These are phyloP conservation scores for Axis porcinus DNA, from an alignment of 2,113 vertebrate species.

Conservation along the genomic window DNA sequence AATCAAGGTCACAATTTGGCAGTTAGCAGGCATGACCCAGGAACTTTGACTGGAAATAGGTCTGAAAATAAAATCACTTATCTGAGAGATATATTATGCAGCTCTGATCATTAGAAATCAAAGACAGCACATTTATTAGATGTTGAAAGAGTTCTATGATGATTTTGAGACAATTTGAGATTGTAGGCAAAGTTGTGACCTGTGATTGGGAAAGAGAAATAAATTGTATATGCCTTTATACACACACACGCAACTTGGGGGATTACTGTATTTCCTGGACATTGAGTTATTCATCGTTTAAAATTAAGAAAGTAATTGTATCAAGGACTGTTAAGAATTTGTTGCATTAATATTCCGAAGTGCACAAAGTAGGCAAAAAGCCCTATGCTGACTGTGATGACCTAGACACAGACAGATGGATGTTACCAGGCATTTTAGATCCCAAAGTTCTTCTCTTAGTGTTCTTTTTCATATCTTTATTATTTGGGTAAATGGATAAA, in stretches of 20 bases:
- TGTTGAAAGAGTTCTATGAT: neutral
- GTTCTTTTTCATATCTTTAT: neutral
- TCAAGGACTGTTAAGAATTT: neutral
- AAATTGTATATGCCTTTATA: neutral
- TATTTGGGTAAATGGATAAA: neutral
- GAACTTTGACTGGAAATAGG: neutral
- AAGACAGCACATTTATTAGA: neutral
- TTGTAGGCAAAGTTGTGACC: neutral
- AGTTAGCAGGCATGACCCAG: neutral
- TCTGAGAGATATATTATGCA: neutral
- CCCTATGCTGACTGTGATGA: neutral
- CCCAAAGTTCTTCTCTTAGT: neutral
- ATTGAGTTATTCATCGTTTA: neutral
- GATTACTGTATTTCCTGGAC: neutral
- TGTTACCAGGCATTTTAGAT: neutral
- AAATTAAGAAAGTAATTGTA: neutral
- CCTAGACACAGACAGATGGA: too few relatives aligned
- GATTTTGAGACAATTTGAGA: neutral
- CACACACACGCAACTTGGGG: neutral
- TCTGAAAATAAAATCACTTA: constrained; percentile 16
- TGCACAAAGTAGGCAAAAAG: neutral
- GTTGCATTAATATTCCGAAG: neutral
- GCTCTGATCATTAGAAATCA: neutral
- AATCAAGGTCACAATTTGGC: neutral
- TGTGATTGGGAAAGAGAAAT: neutral